A percentile compares a stretch with the other conserved stretches of the same genome.
Conservation (phyloP, 37 sponge, comb jelly and placozoan genomes). For the Geodia barretti region DNA sequence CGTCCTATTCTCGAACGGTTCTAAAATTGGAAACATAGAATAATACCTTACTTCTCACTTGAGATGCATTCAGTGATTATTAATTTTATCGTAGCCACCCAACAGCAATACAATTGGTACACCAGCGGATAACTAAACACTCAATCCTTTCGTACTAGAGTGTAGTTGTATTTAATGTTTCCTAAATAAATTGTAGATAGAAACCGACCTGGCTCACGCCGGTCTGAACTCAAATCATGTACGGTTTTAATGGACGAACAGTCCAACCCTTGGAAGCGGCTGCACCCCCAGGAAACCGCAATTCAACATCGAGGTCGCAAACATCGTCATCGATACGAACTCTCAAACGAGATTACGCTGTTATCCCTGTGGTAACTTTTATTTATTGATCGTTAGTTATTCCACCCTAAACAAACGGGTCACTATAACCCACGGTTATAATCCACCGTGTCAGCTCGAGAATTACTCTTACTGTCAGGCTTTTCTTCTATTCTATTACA, state of each 20-base stretch:
- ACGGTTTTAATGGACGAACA: constrained; percentile 89
- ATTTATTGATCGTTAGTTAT: constrained; percentile 82
- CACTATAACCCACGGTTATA: constrained; percentile 73
- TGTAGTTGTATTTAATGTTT: constrained; percentile 47
- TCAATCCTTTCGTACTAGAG: constrained; percentile 86
- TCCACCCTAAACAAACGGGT: constrained; percentile 79
- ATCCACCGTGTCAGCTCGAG: constrained; percentile 76
- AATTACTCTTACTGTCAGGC: constrained; percentile 79
- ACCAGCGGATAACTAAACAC: constrained; percentile 76
- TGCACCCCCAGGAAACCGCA: constrained; percentile 86
- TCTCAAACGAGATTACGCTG: constrained; percentile 92
- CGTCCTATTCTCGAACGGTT: constrained; percentile 60
- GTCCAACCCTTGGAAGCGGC: constrained; percentile 89
- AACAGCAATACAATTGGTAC: constrained; percentile 50
- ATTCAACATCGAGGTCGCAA: constrained; percentile 98
- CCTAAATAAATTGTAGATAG: constrained; percentile 84
- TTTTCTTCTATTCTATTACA: constrained; percentile 56
- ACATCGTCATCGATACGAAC: constrained; percentile 87
- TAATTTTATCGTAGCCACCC: constrained; percentile 68
- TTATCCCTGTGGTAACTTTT: constrained; percentile 96
- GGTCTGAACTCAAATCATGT: constrained; percentile 96
- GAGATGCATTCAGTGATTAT: constrained; percentile 72
- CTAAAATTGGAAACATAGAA: constrained; percentile 37
- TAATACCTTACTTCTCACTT: constrained; percentile 60
- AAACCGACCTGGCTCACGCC: constrained; percentile 91